Evolutionary conservation across 2,797 vertebrate species (phyloP), one percentile per base, ranked within the genome.

Genomic region (Poecilia picta): DNA sequence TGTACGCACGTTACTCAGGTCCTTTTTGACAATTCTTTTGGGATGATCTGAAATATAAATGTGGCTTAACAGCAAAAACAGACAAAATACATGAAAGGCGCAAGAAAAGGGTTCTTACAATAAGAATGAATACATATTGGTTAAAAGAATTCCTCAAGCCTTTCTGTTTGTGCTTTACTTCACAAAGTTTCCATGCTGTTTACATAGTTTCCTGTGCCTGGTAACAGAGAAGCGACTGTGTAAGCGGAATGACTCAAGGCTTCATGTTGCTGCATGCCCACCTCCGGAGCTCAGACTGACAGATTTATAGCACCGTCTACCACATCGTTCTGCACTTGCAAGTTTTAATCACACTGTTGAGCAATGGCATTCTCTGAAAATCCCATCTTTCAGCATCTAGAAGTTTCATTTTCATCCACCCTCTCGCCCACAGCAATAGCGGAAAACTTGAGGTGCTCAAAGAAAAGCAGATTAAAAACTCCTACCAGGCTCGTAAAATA

Each of bases 241-340:
- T 0, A 39, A 41, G 64, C 81, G 85, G 83, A 84, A 82, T 73
- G 46, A 75, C 81, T 85, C 59, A 28, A 73, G 74, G 75, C 86
- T 91, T 93, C 95, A 93, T 84, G 95, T 94, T 86, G 86, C 83
- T 89, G 91, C 94, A 88, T 93, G 95, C 81, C 88, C 81, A 77
- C 86, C 88, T 85, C 80, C 68, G 43, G 74, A 85, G 86, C 76
- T 80, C 76, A 86, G 73, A 86, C 86, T 91, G 94, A 92, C 92
- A 94, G 92, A 92, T 94, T 94, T 90, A 95, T 88, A 88, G 87
- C 89, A 88, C 89, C 83, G 89, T 93, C 90, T 91, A 83, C 77
- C 85, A 79, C 88, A 82, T 82, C 66, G 80, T 88, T 89, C 78
- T 81, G 83, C 89, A 83, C 92, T 82, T 86, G 78, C 85, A 86